Conservation (phyloP, 1,140 invertebrate genomes). For the Cyrtorhinus lividipennis region DNA sequence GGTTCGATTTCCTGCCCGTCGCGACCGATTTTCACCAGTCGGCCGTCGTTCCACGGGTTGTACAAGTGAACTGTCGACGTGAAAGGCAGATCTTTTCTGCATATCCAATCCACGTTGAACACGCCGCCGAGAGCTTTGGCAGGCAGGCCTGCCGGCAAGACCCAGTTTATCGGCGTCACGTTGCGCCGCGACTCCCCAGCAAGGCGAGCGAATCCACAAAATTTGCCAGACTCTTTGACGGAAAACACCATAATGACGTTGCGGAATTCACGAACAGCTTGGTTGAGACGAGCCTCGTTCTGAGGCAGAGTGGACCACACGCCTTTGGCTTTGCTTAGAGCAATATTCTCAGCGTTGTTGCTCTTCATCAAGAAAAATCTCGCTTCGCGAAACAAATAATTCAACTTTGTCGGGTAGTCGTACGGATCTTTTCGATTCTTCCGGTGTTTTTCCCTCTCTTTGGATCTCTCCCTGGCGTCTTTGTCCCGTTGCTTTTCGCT, state of each 20-base stretch:
- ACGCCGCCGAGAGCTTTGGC: conserved; percentile 86
- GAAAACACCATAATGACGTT: conserved; percentile 95
- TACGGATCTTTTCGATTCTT: conserved; percentile 30
- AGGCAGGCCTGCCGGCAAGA: conserved; percentile 84
- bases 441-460: conserved; percentile 27
- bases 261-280: conserved; percentile 77
- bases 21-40: conserved; percentile 94
- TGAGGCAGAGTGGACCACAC: conserved; percentile 96
- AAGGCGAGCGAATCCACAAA: conserved; percentile 81
- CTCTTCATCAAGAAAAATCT: conserved; percentile 96
- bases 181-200: conserved; percentile 76
- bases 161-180: conserved; percentile 81
- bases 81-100: conserved; percentile 85
- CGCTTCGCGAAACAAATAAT: conserved; percentile 88
- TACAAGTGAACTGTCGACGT: conserved; percentile 82
- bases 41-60: conserved; percentile 97
- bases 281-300: conserved; percentile 92
- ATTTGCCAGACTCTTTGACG: conserved; percentile 92
- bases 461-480: conserved; percentile 42
- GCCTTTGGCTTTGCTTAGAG: conserved; percentile 83
- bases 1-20: conserved; percentile 98
- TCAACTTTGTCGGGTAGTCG: conserved; percentile 77
- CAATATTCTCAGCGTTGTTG: conserved; percentile 94
- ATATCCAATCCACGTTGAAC: conserved; percentile 94
- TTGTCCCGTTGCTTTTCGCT: conserved; percentile 36